phyloP scores from a whole-genome alignment of 2,888 invertebrate genomes.

The Drosophila setosimentum region DNA sequence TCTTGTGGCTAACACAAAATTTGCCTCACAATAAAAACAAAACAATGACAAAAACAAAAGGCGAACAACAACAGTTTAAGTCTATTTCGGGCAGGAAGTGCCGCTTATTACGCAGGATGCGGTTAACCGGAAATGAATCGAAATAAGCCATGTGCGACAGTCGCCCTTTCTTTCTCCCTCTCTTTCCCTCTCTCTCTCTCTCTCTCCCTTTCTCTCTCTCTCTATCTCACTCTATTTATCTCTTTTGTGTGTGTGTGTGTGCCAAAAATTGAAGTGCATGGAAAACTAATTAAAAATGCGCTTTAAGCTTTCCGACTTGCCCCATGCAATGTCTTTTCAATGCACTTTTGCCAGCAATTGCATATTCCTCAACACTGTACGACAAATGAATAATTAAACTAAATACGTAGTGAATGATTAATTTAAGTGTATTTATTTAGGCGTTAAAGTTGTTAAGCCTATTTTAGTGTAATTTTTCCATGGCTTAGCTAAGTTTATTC shows the following conservation, averaged over 20 bases:
- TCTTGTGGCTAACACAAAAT: constrained; percentile 59
- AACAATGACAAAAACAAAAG: constrained; percentile 54
- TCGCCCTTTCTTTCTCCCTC: neutral
- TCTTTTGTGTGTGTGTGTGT: constrained; percentile 6
- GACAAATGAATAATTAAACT: neutral
- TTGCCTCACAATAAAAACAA: constrained; percentile 78
- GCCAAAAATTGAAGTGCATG: constrained; percentile 41
- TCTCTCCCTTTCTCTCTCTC: neutral
- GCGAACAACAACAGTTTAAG: constrained; percentile 74
- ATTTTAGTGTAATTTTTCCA: no score
- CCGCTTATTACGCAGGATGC: constrained; percentile 81
- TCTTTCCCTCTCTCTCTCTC: neutral
- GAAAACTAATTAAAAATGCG: constrained; percentile 64
- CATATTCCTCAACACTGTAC: constrained; percentile 14
- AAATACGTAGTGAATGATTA: neutral
- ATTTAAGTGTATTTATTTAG: neutral
- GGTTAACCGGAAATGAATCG: constrained; percentile 81
- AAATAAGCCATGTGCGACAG: constrained; percentile 78
- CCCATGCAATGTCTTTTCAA: constrained; percentile 34
- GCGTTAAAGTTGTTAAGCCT: neutral
- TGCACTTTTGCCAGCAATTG: constrained; percentile 7
- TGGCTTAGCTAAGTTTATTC: neutral
- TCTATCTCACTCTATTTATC: neutral
- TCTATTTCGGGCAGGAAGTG: constrained; percentile 72
- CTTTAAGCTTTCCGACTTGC: constrained; percentile 48